Conservation (phyloP, 2,113 vertebrate genomes). For the Neofelis nebulosa region DNA sequence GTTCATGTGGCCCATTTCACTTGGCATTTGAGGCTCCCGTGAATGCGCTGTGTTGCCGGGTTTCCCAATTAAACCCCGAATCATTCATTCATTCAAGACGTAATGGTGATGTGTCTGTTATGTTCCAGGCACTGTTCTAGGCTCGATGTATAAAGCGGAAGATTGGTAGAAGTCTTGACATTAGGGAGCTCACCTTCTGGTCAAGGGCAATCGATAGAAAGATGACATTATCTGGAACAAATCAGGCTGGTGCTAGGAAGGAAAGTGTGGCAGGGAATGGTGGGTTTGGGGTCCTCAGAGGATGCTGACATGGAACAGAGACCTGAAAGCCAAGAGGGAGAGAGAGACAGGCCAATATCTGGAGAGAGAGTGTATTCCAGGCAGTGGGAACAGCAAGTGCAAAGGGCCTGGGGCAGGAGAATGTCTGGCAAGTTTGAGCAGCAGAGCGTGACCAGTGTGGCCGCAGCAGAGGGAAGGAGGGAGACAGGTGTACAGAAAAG, state of each 20-base stretch:
- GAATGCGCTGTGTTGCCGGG: not conserved
- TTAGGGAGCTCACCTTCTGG: not conserved
- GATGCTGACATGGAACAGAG: not conserved
- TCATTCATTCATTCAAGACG: not conserved
- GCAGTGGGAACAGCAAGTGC: not conserved
- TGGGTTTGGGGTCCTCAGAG: not conserved
- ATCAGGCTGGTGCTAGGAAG: not conserved
- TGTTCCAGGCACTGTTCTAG: not conserved
- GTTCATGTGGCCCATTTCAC: not conserved
- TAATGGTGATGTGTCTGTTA: accelerated
- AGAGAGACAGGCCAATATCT: not conserved
- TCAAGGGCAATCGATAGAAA: not conserved
- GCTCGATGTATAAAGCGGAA: not conserved
- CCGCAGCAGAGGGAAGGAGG: not conserved
- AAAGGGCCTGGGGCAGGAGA: not conserved
- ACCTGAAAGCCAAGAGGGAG: not conserved
- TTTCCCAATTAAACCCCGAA: not conserved
- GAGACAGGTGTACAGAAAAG: not conserved
- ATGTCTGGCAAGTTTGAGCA: not conserved
- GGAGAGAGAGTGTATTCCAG: not conserved
- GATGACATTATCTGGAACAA: not conserved
- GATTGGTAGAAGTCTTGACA: not conserved
- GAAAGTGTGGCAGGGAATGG: not conserved
- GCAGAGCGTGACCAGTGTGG: not conserved
- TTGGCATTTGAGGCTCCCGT: not conserved